Evolutionary conservation across 2,797 vertebrate genomes (phyloP), one percentile per base, ranked within the genome.

Genomic region (Pterois miles): DNA sequence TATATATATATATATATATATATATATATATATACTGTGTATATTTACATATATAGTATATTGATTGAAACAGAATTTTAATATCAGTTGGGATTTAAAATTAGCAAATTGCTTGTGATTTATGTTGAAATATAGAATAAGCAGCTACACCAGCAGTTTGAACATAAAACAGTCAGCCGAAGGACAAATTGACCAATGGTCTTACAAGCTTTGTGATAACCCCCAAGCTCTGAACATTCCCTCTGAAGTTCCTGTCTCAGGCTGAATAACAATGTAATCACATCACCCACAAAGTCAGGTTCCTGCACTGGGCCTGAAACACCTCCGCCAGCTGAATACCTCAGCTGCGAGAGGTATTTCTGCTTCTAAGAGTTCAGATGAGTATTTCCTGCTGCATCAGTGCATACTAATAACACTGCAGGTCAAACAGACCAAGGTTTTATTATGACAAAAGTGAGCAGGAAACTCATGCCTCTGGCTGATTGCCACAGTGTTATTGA

Each of bases 211-310:
- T 59, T 65, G 59, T 6, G 65, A 65, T 52, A 25, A 66, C 40
- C 46, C 52, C 36, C 2, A 1, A 40, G 73, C 56, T 76, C 71
- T 76, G 65, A 70, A 53, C 63, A 46, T 23, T 72, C 7, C 64
- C 64, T 80, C 59, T 76, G 52, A 73, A 73, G 67, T 63, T 34
- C 29, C 20, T 36, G 36, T 75, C 62, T 38, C 18, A 36, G 18
- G 12, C 68, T 71, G 72, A 65, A 76, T 65, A 60, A 80, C 59
- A 65, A 63, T 76, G 56, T 65, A 66, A 71, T 65, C 59, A 38
- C 29, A 76, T 76, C 36, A 33, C 48, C n/a, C 22, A 23, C 13
- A 22, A 71, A 68, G 40, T 36, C n/a, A 20, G 23, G 36, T 22
- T 48, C 22, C 27, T 67, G 56, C 48, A 12, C 31, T 1, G 25